A percentile compares a stretch with the other conserved stretches of the same genome.
Conservation (phyloP, 2,888 invertebrate genomes). For the Drosophila subsilvestris region DNA sequence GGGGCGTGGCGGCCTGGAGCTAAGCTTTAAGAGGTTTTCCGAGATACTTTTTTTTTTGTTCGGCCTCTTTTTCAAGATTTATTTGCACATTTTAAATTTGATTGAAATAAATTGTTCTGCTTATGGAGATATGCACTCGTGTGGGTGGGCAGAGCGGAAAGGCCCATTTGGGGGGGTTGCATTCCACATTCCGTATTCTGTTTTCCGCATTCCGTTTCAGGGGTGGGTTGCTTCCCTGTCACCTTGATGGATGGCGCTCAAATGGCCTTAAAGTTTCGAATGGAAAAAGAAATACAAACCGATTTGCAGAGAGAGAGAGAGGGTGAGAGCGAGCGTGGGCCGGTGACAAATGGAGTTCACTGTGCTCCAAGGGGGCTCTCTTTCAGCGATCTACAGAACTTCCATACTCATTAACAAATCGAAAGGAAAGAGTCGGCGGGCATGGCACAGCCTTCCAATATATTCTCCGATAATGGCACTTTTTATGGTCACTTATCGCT, state of each 20-base stretch:
- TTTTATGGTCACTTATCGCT: conserved; percentile 65
- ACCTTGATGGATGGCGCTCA: conserved; percentile 56
- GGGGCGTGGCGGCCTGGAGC: conserved; percentile 2
- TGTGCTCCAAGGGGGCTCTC: neutral
- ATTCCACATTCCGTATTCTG: neutral
- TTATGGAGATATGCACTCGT: conserved; percentile 55
- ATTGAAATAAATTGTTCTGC: conserved; percentile 70
- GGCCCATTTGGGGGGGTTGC: conserved; percentile 12
- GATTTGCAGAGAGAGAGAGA: neutral
- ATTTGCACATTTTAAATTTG: conserved; percentile 67
- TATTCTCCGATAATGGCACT: conserved; percentile 53
- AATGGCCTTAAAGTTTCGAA: conserved; percentile 52
- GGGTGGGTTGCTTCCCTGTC: conserved; percentile 34
- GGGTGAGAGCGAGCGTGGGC: neutral
- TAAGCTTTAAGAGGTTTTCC: conserved; percentile 34
- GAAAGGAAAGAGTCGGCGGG: conserved; percentile 7
- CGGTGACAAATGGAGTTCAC: conserved; percentile 42
- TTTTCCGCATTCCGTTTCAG: neutral
- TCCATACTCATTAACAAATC: conserved; percentile 58
- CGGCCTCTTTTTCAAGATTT: conserved; percentile 48
- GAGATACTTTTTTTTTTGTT: conserved; percentile 6
- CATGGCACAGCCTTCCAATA: neutral
- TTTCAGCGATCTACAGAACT: neutral
- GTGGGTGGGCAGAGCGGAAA: neutral
- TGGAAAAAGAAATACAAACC: conserved; percentile 12